A percentile compares a stretch with the other conserved stretches of the same genome.
Conservation (phyloP, 2,888 invertebrate genomes). For the Rotaria socialis region DNA sequence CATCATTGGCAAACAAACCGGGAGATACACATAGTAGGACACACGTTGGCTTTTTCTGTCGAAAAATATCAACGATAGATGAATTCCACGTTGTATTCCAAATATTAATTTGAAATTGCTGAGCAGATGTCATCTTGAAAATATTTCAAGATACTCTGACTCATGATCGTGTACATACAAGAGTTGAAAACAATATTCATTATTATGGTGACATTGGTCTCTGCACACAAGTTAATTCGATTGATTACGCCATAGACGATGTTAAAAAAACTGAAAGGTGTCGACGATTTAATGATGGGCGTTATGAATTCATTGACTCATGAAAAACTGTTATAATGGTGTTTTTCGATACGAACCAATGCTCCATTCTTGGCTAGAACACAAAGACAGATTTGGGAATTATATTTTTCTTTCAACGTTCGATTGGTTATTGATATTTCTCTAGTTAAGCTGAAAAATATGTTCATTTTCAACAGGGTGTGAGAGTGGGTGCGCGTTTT, state of each 20-base stretch:
- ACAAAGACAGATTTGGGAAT: neutral
- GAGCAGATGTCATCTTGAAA: neutral
- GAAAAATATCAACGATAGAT: neutral
- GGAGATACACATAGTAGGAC: neutral
- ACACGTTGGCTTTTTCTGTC: conserved; percentile 4
- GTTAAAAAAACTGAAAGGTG: neutral
- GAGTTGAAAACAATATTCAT: neutral
- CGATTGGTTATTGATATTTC: too few species aligned
- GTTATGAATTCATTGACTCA: neutral
- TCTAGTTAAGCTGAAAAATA: too few species aligned
- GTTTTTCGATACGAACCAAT: neutral
- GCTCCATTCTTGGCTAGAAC: neutral
- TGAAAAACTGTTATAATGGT: neutral
- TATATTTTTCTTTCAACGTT: too few species aligned
- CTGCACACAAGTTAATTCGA: neutral
- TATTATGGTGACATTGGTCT: neutral
- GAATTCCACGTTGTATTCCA: neutral
- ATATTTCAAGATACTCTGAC: neutral
- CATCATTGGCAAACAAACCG: neutral
- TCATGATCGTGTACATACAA: neutral
- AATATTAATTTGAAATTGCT: neutral
- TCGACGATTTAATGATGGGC: neutral
- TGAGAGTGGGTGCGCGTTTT: too few species aligned
- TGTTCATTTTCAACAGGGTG: too few species aligned
- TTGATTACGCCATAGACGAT: neutral